Evolutionary conservation across 2,888 invertebrate genomes (phyloP).

Genomic region (Microctonus aethiopoides): DNA sequence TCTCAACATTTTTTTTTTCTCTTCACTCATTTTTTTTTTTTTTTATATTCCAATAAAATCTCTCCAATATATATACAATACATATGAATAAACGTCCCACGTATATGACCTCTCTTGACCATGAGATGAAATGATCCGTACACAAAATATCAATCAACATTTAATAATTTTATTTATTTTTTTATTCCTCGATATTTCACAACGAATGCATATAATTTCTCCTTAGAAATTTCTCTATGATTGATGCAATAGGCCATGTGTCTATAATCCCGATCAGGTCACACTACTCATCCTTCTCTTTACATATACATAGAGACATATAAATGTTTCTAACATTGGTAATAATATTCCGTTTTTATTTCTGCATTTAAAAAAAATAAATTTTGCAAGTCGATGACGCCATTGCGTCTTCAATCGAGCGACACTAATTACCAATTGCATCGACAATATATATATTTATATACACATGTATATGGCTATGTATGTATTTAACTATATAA

Average conservation of each 20-base stretch:
- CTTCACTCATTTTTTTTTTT: too few species aligned
- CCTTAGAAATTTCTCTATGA: constrained; percentile 19
- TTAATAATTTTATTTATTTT: background rate
- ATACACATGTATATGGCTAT: background rate
- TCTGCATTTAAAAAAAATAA: constrained; percentile 5
- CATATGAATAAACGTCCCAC: background rate
- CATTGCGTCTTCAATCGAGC: constrained; percentile 24
- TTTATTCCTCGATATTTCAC: background rate
- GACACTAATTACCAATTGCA: constrained; percentile 22
- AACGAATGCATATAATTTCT: background rate
- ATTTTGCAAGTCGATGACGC: constrained; percentile 13
- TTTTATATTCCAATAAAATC: background rate
- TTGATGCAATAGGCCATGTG: constrained; percentile 25
- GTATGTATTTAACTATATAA: background rate
- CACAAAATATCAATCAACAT: background rate
- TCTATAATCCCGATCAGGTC: constrained; percentile 18
- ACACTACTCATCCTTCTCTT: background rate
- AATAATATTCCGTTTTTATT: constrained; percentile 14
- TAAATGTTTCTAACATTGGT: background rate
- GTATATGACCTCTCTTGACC: background rate
- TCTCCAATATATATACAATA: background rate
- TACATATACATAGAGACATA: too few species aligned
- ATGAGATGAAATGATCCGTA: background rate
- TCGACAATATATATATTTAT: background rate
- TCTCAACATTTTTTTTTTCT: background rate